phyloP scores from a whole-genome alignment of 2,113 vertebrate species.

The Cranoglanis bouderius region DNA sequence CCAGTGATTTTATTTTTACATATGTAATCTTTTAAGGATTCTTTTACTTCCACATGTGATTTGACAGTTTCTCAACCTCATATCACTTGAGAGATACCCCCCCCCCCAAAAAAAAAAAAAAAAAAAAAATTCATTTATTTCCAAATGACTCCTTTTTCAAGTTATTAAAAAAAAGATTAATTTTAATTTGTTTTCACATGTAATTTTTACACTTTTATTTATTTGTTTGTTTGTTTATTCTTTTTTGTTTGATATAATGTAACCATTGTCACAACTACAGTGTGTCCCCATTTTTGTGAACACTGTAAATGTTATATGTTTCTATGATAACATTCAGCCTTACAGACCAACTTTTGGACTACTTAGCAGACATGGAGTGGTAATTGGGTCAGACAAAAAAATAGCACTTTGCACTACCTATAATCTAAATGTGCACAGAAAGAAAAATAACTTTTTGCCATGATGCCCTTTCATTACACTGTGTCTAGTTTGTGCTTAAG shows the following conservation, averaged over 20 bases:
- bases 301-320: conserved; percentile 22
- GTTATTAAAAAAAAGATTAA: too few relatives aligned
- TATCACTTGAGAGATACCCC: too few relatives aligned
- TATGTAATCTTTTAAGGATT: background rate
- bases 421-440: conserved; percentile 10
- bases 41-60: background rate
- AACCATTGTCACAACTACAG: too few relatives aligned
- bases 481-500: conserved; percentile 44
- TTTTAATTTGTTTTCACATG: background rate
- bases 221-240: too few relatives aligned
- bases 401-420: conserved; percentile 28
- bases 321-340: conserved; percentile 27
- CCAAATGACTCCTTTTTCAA: background rate
- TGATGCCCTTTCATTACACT: conserved; percentile 29
- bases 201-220: background rate
- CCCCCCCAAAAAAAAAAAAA: too few relatives aligned
- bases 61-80: too few relatives aligned
- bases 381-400: conserved; percentile 42
- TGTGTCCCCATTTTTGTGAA: too few relatives aligned
- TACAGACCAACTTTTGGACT: conserved; percentile 30
- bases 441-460: conserved; percentile 1
- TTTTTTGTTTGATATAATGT: background rate
- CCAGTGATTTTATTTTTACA: background rate
- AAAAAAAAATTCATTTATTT: too few relatives aligned
- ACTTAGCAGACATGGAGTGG: conserved; percentile 23